These are phyloP conservation scores for Balearica regulorum DNA, from an alignment of 2,797 vertebrate genomes.

Conservation along the genomic window DNA sequence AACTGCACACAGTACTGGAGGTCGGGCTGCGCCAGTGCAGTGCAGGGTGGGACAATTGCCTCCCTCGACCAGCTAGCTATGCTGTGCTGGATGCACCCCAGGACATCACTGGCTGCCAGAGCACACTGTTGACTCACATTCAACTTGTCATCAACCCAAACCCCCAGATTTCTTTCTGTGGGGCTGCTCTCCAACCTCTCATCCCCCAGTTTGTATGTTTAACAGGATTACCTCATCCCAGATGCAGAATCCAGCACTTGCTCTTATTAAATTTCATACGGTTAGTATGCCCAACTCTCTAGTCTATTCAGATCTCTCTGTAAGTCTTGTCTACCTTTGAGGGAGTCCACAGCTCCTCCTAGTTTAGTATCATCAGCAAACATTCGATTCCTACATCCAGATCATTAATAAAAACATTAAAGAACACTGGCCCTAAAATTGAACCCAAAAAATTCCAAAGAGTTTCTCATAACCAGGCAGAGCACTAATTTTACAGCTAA, in stretches of 20 bases:
- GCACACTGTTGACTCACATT: not conserved
- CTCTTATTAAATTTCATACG: not conserved
- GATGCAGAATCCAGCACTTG: not conserved
- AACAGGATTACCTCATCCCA: not conserved
- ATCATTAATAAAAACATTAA: not conserved
- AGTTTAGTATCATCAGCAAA: not conserved
- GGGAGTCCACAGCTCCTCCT: not conserved
- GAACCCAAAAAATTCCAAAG: not conserved
- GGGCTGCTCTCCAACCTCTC: not conserved
- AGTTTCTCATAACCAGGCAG: not conserved
- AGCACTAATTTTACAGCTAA: not conserved
- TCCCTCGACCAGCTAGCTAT: accelerated
- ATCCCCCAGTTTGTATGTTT: accelerated
- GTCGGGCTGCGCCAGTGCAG: not conserved
- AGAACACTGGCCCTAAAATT: not conserved
- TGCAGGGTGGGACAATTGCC: no score
- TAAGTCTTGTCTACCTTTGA: not conserved
- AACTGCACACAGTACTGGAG: not conserved
- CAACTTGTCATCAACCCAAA: not conserved
- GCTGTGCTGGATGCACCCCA: not conserved
- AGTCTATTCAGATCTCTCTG: not conserved
- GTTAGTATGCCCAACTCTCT: not conserved
- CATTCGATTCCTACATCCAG: accelerated
- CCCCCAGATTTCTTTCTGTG: not conserved
- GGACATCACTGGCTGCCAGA: not conserved